These are phyloP conservation scores for Zaprionus lachaisei DNA, from an alignment of 1,140 invertebrate genomes.

Conservation along the genomic window DNA sequence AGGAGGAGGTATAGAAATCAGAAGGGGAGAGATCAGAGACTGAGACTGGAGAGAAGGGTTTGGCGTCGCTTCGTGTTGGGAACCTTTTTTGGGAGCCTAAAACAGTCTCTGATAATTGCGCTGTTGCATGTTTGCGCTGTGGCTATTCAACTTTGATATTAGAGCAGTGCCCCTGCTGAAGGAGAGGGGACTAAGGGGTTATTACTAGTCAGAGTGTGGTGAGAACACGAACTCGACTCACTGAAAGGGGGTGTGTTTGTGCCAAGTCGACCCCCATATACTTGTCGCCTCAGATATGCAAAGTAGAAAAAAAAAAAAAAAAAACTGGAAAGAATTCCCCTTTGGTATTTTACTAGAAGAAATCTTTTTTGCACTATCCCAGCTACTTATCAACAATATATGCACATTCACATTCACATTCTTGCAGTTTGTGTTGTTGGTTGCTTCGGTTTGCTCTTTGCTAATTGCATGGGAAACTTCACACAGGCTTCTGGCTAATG, in stretches of 20 bases:
- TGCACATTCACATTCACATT: conserved; percentile 68
- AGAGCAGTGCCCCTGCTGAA: conserved; percentile 18
- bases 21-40: no score
- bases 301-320: conserved; percentile 7
- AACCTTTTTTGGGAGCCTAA: conserved; percentile 36
- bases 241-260: conserved; percentile 18
- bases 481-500: conserved; percentile 43
- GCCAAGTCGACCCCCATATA: conserved; percentile 28
- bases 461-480: conserved; percentile 77
- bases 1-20: neutral
- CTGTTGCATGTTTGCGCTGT: conserved; percentile 67
- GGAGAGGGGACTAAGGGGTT: conserved; percentile 10
- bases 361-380: conserved; percentile 15
- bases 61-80: conserved; percentile 32
- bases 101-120: conserved; percentile 65
- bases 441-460: conserved; percentile 26
- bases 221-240: conserved; percentile 57
- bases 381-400: conserved; percentile 23
- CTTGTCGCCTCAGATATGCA: conserved; percentile 40
- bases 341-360: conserved; percentile 31
- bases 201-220: conserved; percentile 38
- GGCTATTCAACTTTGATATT: conserved; percentile 76
- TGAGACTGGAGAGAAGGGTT: neutral
- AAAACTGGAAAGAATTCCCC: conserved; percentile 13
- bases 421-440: conserved; percentile 25